These are phyloP conservation scores for Scrobipalpa costella DNA, from an alignment of 2,888 invertebrate genomes.

Conservation along the genomic window DNA sequence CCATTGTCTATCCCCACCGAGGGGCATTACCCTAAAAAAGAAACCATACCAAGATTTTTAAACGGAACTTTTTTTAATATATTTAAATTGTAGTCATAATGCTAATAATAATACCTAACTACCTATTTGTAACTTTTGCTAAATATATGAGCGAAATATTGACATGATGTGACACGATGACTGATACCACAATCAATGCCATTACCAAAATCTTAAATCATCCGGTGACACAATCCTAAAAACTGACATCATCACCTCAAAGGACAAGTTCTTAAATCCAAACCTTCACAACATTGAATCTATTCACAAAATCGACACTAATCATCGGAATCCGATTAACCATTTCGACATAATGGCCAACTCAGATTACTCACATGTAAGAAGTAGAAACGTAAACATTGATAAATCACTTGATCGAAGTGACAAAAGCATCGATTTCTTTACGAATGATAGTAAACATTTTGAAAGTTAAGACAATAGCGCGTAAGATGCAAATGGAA, in stretches of 20 bases:
- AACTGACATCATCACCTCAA: slow-evolving; percentile 15
- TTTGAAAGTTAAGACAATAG: slow-evolving; percentile 9
- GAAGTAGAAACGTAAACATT: slow-evolving; percentile 11
- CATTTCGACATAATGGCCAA: slow-evolving; percentile 26
- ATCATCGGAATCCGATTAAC: slow-evolving; percentile 26
- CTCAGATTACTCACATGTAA: slow-evolving; percentile 15
- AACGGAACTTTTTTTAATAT: no score
- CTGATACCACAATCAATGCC: neutral
- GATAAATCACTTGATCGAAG: slow-evolving; percentile 29
- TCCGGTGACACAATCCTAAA: slow-evolving; percentile 10
- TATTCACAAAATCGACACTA: slow-evolving; percentile 18
- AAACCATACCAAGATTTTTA: no score
- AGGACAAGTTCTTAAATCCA: slow-evolving; percentile 18
- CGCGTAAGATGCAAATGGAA: slow-evolving; percentile 12
- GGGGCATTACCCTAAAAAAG: no score
- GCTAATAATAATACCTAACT: no score
- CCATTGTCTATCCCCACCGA: no score
- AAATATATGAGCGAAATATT: no score
- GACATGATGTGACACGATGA: no score
- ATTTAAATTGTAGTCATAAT: no score
- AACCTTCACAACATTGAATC: neutral
- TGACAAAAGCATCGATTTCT: slow-evolving; percentile 29
- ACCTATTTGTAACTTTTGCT: no score
- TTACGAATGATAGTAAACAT: slow-evolving; percentile 14
- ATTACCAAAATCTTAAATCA: neutral